Conservation (phyloP, 2,888 invertebrate genomes). For the Globia sparganii region DNA sequence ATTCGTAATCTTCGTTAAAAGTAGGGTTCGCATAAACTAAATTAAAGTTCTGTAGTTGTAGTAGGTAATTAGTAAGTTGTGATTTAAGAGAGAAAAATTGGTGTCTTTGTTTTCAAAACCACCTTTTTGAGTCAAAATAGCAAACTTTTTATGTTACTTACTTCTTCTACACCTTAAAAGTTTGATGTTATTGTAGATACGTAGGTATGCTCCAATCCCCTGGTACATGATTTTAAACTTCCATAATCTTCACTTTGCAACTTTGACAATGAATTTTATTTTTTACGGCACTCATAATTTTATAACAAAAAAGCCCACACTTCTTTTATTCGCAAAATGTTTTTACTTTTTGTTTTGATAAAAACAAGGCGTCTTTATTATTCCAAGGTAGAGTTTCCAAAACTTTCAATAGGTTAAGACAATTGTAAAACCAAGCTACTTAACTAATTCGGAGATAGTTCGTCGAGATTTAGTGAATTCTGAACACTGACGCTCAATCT, state of each 20-base stretch:
- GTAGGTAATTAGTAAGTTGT: background rate
- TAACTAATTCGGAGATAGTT: constrained; percentile 70
- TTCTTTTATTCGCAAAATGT: constrained; percentile 62
- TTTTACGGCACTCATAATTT: constrained; percentile 48
- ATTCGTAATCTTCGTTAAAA: constrained; percentile 15
- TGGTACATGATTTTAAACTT: constrained; percentile 33
- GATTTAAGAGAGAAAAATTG: background rate
- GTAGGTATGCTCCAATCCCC: constrained; percentile 1
- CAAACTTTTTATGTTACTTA: background rate
- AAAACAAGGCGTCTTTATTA: constrained; percentile 28
- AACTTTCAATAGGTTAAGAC: constrained; percentile 15
- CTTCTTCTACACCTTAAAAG: constrained; percentile 2
- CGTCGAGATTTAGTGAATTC: constrained; percentile 75
- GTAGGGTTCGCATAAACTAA: background rate
- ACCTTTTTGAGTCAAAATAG: background rate
- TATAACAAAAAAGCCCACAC: constrained; percentile 53
- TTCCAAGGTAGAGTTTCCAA: constrained; percentile 1
- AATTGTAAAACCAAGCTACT: constrained; percentile 18
- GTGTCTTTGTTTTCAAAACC: background rate
- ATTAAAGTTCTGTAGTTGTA: background rate
- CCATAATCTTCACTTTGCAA: constrained; percentile 49
- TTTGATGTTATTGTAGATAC: constrained; percentile 20
- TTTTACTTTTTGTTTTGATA: constrained; percentile 30
- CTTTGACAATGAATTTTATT: constrained; percentile 45
- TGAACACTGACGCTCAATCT: constrained; percentile 73